phyloP scores from a whole-genome alignment of 2,888 invertebrate species.

The Papilio protenor region DNA sequence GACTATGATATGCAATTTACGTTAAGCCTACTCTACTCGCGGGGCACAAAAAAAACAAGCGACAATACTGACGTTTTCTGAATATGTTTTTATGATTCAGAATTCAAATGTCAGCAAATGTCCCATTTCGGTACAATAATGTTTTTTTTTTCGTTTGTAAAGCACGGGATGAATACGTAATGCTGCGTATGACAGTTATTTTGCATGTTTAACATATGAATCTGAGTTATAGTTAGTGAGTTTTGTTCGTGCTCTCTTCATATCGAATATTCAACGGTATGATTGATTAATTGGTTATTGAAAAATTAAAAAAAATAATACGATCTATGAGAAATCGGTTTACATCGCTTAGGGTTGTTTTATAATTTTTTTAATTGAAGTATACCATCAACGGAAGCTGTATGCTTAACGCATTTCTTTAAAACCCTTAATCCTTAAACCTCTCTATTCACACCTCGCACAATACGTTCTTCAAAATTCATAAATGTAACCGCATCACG shows the following conservation, averaged over 20 bases:
- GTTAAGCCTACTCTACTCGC: constrained; percentile 52
- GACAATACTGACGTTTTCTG: constrained; percentile 31
- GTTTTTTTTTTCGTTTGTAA: constrained; percentile 18
- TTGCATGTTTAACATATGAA: constrained; percentile 10
- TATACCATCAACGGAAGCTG: constrained; percentile 6
- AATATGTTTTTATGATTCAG: constrained; percentile 21
- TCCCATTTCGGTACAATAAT: constrained; percentile 19
- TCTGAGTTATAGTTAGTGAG: neutral
- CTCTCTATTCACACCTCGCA: constrained; percentile 63
- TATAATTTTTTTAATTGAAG: neutral
- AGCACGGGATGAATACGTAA: constrained; percentile 17
- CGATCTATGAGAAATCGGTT: neutral
- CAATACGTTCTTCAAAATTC: constrained; percentile 69
- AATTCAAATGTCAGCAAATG: constrained; percentile 34
- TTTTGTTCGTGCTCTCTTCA: neutral
- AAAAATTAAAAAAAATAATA: neutral
- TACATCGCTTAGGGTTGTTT: neutral
- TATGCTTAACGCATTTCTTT: constrained; percentile 11
- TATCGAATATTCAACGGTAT: neutral
- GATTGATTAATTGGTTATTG: neutral
- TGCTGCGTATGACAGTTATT: constrained; percentile 13
- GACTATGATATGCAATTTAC: constrained; percentile 64
- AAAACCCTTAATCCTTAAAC: constrained; percentile 25
- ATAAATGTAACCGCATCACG: constrained; percentile 75
- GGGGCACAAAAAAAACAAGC: constrained; percentile 39